phyloP scores from a whole-genome alignment of 2,113 vertebrate species.

The Sapajus apella region DNA sequence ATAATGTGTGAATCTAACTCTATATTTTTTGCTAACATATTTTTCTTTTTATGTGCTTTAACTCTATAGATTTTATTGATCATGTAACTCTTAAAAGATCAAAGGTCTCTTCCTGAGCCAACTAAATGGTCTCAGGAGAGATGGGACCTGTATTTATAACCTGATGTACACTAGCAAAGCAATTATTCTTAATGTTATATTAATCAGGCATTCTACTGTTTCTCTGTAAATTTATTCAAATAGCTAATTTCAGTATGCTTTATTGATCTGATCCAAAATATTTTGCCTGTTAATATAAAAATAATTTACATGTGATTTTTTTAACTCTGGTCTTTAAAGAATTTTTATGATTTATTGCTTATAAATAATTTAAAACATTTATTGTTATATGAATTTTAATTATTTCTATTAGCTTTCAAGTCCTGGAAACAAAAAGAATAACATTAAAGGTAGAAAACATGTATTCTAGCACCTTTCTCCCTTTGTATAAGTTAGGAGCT shows the following conservation, averaged over 20 bases:
- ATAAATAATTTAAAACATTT: not conserved
- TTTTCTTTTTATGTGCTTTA: conserved; percentile 18
- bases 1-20: not conserved
- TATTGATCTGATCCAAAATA: not conserved
- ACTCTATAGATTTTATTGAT: not conserved
- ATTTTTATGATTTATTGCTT: not conserved
- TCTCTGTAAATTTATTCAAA: not conserved
- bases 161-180: not conserved
- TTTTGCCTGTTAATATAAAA: not conserved
- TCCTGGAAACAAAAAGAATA: not conserved
- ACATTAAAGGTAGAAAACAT: not conserved
- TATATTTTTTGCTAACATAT: not conserved
- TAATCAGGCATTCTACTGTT: not conserved
- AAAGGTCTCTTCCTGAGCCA: not conserved
- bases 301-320: not conserved
- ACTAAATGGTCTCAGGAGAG: not conserved
- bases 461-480: not conserved
- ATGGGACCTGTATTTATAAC: not conserved
- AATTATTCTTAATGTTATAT: not conserved
- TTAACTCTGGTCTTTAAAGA: not conserved
- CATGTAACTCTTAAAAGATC: not conserved
- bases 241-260: not conserved
- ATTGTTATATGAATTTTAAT: not conserved
- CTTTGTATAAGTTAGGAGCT: not conserved
- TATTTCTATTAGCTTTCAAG: not conserved